Evolutionary conservation across 2,797 vertebrate species (phyloP), one percentile per base, ranked within the genome.

Genomic region (Brachymystax lenok): DNA sequence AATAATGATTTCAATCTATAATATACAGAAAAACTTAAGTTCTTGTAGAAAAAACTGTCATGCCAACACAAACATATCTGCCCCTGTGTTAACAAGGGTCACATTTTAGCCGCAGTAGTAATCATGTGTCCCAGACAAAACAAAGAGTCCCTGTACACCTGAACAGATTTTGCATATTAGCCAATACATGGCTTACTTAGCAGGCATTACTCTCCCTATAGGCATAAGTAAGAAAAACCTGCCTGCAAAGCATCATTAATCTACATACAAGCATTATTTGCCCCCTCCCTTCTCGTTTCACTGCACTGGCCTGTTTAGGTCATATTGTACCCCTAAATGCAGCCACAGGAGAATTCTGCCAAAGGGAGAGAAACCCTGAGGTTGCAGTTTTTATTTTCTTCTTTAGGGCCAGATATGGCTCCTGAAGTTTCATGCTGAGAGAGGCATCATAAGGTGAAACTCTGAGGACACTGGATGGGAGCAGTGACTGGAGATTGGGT

Each of bases 301-400:
- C 33, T 40, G 68, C 27, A 27, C 33, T 70, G 67, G 46, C 63
- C 74, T 78, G 40, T 85, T 84, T 80, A 77, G 77, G 68, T 79
- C 56, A 78, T 27, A 52, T 73, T 74, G 70, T 76, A 79, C 79
- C 73, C 80, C 68, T 30, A 50, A 19, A 19, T 21, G 19, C 81
- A 84, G 82, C 80, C 82, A 86, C 73, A 74, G 67, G 83, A 85
- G 80, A 88, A 85, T 80, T 78, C 73, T 69, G 79, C 85, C 89
- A 76, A 77, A 71, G 82, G 66, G 77, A 79, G 77, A 79, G 76
- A 86, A 81, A 77, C 56, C 71, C 74, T 51, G 66, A 67, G 54
- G 24, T 67, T 77, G 80, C 73, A 56, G 12, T 59, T 75, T 74
- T 63, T 71, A 81, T 81, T 74, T 84, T 69, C 80, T 82, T 84